phyloP scores from a whole-genome alignment of 2,113 vertebrate genomes.

The Poeciliopsis occidentalis region DNA sequence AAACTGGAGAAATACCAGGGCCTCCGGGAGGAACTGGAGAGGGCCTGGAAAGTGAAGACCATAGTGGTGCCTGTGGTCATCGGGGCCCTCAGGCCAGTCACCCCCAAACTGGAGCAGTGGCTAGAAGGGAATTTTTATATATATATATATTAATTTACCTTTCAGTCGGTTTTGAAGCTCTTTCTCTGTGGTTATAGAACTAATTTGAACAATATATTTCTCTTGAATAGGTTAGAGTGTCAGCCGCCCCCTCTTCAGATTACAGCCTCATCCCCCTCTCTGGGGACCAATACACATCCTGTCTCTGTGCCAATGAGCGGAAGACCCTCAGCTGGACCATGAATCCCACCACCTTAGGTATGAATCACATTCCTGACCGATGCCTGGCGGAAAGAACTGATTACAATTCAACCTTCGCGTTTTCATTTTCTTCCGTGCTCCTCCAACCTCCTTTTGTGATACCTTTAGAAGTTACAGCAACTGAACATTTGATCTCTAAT shows the following conservation, averaged over 20 bases:
- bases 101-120: too few relatives aligned
- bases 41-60: too few relatives aligned
- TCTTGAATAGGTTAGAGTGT: constrained; percentile 74
- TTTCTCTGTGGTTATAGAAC: not conserved
- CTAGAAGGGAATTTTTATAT: too few relatives aligned
- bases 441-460: not conserved
- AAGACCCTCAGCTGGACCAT: constrained; percentile 78
- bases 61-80: too few relatives aligned
- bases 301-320: constrained; percentile 71
- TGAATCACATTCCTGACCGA: constrained; percentile 1
- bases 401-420: not conserved
- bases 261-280: constrained; percentile 73
- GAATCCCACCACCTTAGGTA: constrained; percentile 77
- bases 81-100: too few relatives aligned
- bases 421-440: too few relatives aligned
- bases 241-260: constrained; percentile 66
- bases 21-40: too few relatives aligned
- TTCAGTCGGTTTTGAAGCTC: too few relatives aligned
- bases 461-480: not conserved
- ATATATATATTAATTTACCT: too few relatives aligned
- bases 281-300: constrained; percentile 72
- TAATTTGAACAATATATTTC: not conserved
- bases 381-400: not conserved
- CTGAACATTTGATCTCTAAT: not conserved
- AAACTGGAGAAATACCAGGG: too few relatives aligned